Percentiles rank a stretch among this genome's conserved stretches.
Evolutionary conservation across 2,888 invertebrate species (phyloP).

Genomic region (Alloscopus bannaensis): DNA sequence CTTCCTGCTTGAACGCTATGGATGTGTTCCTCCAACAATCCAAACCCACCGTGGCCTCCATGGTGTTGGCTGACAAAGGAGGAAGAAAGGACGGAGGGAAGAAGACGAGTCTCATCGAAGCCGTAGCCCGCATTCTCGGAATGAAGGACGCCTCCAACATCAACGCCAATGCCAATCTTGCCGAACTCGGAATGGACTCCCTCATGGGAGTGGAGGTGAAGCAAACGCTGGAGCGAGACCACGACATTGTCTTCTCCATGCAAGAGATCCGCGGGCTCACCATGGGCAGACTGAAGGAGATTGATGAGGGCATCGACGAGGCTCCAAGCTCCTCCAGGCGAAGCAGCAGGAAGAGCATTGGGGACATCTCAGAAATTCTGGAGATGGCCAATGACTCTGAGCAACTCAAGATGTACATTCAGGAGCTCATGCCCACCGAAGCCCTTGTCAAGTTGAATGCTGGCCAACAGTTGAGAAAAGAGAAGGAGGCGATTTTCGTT

Average conservation of each 20-base stretch:
- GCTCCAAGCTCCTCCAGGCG: slow-evolving; percentile 22
- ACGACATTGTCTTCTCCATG: slow-evolving; percentile 91
- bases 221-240: slow-evolving; percentile 94
- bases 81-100: slow-evolving; percentile 78
- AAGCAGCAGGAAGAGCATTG: slow-evolving; percentile 24
- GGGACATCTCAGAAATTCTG: slow-evolving; percentile 36
- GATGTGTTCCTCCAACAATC: slow-evolving; percentile 94
- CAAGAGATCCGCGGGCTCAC: slow-evolving; percentile 93
- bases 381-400: slow-evolving; percentile 53
- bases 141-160: slow-evolving; percentile 91
- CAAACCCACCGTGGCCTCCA: slow-evolving; percentile 83
- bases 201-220: slow-evolving; percentile 99
- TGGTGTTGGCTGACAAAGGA: slow-evolving; percentile 92
- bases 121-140: slow-evolving; percentile 88
- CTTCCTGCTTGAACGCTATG: slow-evolving; percentile 92
- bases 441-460: slow-evolving; percentile 81
- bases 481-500: slow-evolving; percentile 76
- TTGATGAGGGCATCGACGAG: slow-evolving; percentile 75
- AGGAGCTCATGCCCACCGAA: slow-evolving; percentile 86
- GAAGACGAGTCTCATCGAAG: slow-evolving; percentile 83
- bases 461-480: slow-evolving; percentile 60
- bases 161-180: slow-evolving; percentile 85
- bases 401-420: slow-evolving; percentile 74
- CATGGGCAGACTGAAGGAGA: slow-evolving; percentile 83
- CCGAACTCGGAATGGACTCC: slow-evolving; percentile 98